A percentile compares a stretch with the other conserved stretches of the same genome.
Evolutionary conservation across 2,888 invertebrate species (phyloP).

Genomic region (Tetrapedia diversipes): DNA sequence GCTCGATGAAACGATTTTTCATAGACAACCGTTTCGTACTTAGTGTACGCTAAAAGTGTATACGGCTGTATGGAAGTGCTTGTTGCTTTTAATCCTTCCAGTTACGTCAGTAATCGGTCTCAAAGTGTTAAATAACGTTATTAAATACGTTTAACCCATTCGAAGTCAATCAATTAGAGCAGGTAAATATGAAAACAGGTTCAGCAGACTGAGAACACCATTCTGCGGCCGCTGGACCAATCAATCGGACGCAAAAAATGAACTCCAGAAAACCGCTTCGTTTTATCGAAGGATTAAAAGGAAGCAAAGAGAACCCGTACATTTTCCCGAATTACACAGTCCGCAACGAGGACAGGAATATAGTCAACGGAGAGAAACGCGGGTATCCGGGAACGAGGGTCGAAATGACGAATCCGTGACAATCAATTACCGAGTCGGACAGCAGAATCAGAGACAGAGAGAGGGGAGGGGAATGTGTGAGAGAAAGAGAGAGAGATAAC

Average conservation of each 20-base stretch:
- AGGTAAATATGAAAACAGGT: too few species aligned
- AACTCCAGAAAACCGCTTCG: neutral
- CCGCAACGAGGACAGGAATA: neutral
- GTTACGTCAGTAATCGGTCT: too few species aligned
- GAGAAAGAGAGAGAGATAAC: neutral
- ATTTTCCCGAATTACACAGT: constrained; percentile 5
- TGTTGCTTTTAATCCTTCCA: too few species aligned
- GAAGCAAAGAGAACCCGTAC: neutral
- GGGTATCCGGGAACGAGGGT: constrained; percentile 18
- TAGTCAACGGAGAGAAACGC: neutral
- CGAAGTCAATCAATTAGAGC: too few species aligned
- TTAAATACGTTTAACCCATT: too few species aligned
- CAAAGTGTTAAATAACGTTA: too few species aligned
- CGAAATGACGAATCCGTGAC: constrained; percentile 74
- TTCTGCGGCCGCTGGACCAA: too few species aligned
- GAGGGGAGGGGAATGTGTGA: neutral
- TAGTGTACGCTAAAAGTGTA: too few species aligned
- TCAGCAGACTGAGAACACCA: too few species aligned
- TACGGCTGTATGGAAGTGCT: too few species aligned
- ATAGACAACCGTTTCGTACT: too few species aligned
- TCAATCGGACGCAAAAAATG: neutral
- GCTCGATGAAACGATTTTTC: too few species aligned
- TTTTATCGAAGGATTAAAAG: neutral
- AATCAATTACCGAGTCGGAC: constrained; percentile 74
- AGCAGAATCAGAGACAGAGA: neutral